These are phyloP conservation scores for Lepilemur ruficaudatus DNA, from an alignment of 2,797 vertebrate species.

Conservation along the genomic window DNA sequence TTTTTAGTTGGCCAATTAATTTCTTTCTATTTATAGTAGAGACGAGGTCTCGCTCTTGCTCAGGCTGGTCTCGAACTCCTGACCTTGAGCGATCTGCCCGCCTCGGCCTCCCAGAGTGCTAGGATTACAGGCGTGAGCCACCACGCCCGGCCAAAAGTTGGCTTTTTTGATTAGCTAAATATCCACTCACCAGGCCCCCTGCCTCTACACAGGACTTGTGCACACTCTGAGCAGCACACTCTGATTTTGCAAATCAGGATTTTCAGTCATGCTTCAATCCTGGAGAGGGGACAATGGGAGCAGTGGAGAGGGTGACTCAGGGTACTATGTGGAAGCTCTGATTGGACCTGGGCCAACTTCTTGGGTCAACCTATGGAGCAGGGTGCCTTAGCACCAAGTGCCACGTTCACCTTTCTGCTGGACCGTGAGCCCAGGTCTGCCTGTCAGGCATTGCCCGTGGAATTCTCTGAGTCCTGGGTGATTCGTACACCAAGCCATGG, in stretches of 20 bases:
- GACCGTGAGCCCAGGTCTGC: not conserved
- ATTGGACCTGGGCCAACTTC: not conserved
- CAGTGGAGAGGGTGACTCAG: not conserved
- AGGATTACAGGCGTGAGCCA: too few species aligned
- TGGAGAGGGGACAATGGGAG: not conserved
- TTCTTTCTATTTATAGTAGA: too few species aligned
- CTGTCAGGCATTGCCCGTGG: not conserved
- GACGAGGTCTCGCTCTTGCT: too few species aligned
- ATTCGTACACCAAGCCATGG: not conserved
- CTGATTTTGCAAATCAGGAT: too few species aligned
- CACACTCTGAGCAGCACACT: not conserved
- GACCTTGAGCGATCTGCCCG: too few species aligned
- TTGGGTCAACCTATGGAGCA: not conserved
- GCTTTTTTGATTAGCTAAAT: not conserved
- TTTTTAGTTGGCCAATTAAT: too few species aligned
- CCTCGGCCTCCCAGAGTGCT: too few species aligned
- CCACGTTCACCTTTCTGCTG: not conserved
- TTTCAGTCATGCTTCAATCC: not conserved
- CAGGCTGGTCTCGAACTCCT: too few species aligned
- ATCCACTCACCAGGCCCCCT: not conserved
- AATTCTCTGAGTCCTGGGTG: not conserved
- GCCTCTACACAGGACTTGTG: not conserved
- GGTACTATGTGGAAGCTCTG: not conserved
- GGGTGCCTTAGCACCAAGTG: not conserved
- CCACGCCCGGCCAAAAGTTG: too few species aligned